These are phyloP conservation scores for Halcyon smyrnensis DNA, from an alignment of 2,797 vertebrate genomes.

Conservation along the genomic window DNA sequence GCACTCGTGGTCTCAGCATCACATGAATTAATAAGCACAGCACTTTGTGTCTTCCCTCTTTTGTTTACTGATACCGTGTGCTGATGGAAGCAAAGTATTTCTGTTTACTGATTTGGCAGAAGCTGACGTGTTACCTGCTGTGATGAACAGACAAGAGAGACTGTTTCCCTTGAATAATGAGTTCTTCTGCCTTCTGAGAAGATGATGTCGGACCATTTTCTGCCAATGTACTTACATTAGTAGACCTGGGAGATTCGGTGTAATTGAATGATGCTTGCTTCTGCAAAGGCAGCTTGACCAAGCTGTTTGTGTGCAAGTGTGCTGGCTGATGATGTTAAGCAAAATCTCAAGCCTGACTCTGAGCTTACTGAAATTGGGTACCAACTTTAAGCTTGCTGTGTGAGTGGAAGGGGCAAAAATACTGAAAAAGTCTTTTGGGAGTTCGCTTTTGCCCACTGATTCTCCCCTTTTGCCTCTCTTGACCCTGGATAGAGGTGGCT, in stretches of 20 bases:
- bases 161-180: not conserved
- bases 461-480: not conserved
- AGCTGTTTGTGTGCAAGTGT: not conserved
- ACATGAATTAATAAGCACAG: not conserved
- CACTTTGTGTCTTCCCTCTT: not conserved
- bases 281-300: not conserved
- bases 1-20: not conserved
- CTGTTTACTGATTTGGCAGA: slow-evolving; percentile 1
- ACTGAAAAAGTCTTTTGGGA: not conserved
- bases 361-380: not conserved
- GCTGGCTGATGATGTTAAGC: not conserved
- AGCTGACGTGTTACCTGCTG: not conserved
- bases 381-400: not conserved
- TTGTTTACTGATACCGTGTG: not conserved
- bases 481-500: not conserved
- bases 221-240: not conserved
- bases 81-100: not conserved
- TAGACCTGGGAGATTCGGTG: not conserved
- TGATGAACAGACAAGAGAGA: not conserved
- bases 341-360: not conserved
- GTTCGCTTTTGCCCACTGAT: not conserved
- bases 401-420: not conserved
- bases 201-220: not conserved
- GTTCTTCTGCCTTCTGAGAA: not conserved
- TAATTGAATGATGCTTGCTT: not conserved